A percentile compares a stretch with the other conserved stretches of the same genome.
phyloP scores from a whole-genome alignment of 1,140 invertebrate genomes.

The Chrysopa pallens region DNA sequence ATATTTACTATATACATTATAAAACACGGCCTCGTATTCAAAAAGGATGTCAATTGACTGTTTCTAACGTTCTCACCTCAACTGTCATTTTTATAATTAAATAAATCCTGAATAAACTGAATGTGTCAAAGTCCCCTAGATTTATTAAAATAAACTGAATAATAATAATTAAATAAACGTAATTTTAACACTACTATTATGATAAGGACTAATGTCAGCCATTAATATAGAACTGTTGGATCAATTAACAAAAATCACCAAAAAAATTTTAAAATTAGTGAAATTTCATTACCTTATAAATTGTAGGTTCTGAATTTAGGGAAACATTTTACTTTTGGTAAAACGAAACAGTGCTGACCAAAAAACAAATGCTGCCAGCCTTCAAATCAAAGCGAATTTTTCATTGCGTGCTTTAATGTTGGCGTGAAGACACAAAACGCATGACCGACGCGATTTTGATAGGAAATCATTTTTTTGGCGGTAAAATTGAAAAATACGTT shows the following conservation, averaged over 20 bases:
- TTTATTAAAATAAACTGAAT: neutral
- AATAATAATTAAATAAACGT: neutral
- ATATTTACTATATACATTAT: no score
- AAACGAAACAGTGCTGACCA: slow-evolving; percentile 18
- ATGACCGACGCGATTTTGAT: no score
- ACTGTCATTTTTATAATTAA: neutral
- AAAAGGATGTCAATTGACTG: neutral
- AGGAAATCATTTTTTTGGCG: no score
- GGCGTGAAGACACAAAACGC: no score
- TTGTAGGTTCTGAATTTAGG: slow-evolving; percentile 15
- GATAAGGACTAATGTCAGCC: neutral
- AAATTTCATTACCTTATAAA: slow-evolving; percentile 17
- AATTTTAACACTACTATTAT: neutral
- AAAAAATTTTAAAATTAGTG: neutral
- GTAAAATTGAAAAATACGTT: no score
- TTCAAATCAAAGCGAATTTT: neutral
- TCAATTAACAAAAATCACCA: neutral
- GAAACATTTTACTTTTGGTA: slow-evolving; percentile 19
- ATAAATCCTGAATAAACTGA: no score
- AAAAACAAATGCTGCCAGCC: slow-evolving; percentile 21
- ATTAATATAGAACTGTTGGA: slow-evolving; percentile 4
- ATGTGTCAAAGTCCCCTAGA: neutral
- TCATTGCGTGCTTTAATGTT: no score
- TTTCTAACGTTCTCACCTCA: neutral
- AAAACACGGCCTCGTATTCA: neutral